Evolutionary conservation across 2,888 invertebrate species (phyloP), one percentile per base, ranked within the genome.

Genomic region (Drosophila greeni): DNA sequence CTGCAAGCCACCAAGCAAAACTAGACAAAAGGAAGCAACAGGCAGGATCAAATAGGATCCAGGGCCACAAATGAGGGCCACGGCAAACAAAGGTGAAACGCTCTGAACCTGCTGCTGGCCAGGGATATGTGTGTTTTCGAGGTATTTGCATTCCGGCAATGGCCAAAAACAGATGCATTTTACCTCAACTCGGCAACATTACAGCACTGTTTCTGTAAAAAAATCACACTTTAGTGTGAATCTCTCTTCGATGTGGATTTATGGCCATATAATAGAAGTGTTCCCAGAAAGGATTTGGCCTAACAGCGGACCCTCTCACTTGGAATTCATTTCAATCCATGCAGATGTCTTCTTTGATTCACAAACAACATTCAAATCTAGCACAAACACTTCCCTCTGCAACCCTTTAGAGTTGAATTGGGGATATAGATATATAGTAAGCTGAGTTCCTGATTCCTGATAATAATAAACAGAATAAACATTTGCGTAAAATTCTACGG

Each of bases 201-300:
- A 53, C 29, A 53, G 42, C 58, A 56, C 52, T 55, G 29, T 39
- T 51, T 65, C n/a, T 26, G 54, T 37, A 36, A 59, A 61, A 60
- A 76, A 65, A 68, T 80, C 75, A 67, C 81, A 74, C 67, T 49
- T 57, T 37, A 67, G 73, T 81, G 80, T 75, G 81, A 80, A 80
- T 77, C 69, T 43, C 56, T 43, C 34, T 26, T 52, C 49, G 31
- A 53, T 53, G 59, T 49, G 52, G 51, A 82, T 73, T 81, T 81
- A 80, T 73, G 72, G 60, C 47, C 33, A 39, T 59, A 64, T 57
- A 66, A 65, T 39, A 54, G 34, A 73, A 55, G 20, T 51, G 37
- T 73, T 70, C 80, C 37, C 11, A 52, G 70, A 70, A 71, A 71
- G 77, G 68, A 77, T 70, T 72, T 69, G 47, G 40, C 36, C 57